A percentile compares a stretch with the other conserved stretches of the same genome.
These are phyloP conservation scores for Drosophila nr. perissopoda DNA, from an alignment of 2,888 invertebrate species.

Conservation along the genomic window DNA sequence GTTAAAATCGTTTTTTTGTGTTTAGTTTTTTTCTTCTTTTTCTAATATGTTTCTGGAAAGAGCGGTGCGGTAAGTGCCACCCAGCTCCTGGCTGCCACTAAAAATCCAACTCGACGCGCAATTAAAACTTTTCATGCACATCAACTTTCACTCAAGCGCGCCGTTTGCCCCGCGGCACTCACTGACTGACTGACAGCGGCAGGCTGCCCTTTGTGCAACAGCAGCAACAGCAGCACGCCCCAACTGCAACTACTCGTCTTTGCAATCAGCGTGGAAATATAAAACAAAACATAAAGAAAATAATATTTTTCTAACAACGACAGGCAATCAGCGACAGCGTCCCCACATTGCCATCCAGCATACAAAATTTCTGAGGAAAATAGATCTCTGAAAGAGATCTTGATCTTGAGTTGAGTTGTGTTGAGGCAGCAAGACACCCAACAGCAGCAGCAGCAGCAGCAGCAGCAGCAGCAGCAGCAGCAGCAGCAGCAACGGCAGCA, in stretches of 20 bases:
- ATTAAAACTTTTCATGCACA: constrained; percentile 80
- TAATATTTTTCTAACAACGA: constrained; percentile 80
- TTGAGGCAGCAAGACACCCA: constrained; percentile 37
- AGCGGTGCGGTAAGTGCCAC: constrained; percentile 47
- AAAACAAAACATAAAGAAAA: constrained; percentile 69
- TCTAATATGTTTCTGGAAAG: constrained; percentile 38
- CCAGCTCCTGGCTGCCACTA: constrained; percentile 55
- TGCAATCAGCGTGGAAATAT: constrained; percentile 54
- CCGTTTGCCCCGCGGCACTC: constrained; percentile 47
- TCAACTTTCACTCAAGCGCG: constrained; percentile 77
- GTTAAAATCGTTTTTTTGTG: constrained; percentile 41
- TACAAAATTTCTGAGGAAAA: constrained; percentile 66
- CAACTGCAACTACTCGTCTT: constrained; percentile 57
- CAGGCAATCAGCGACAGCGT: constrained; percentile 69
- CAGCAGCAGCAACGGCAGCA: constrained; percentile 36
- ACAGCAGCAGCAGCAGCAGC: constrained; percentile 43
- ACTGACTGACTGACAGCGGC: constrained; percentile 64
- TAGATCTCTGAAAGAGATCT: constrained; percentile 58
- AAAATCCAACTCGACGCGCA: constrained; percentile 70
- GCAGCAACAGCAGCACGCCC: constrained; percentile 46
- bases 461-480: constrained; percentile 33
- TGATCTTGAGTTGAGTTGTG: constrained; percentile 48
- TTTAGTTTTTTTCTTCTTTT: neutral
- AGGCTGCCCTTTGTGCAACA: constrained; percentile 52
- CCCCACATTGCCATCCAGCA: constrained; percentile 17